Evolutionary conservation across 1,140 invertebrate genomes (phyloP), one percentile per base, ranked within the genome.

Genomic region (Cylas formicarius): DNA sequence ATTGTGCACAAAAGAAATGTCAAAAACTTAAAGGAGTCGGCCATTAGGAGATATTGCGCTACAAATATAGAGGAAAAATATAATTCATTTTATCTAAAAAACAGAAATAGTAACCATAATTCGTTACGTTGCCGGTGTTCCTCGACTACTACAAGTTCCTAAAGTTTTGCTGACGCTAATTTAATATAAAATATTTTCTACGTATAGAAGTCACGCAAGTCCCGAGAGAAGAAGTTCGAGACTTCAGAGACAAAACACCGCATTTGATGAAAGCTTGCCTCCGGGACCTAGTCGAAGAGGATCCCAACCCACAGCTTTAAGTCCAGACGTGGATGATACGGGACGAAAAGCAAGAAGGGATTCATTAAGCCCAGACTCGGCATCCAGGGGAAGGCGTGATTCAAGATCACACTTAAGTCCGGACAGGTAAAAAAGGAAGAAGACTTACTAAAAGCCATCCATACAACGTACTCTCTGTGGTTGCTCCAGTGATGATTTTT

Each of bases 281-380:
- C 81, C 82, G 13, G 66, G 67, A 39, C 66, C 61, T 58, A 74
- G 76, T 11, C 73, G 86, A 29, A 70, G 82, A 23, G 82, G 78
- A 18, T 85, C 85, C 13, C 73, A 73, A 37, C 84, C 87, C 26
- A 85, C 86, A 2, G 86, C 85, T 4, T 67, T 92, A 27, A 86
- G 84, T 44, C 86, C 87, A 1, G 81, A 84, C 58, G 67, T 70
- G 10, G 78, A 79, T 16, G 72, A 76, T 66, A 55, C 50, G 3
- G 76, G 80, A 28, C 72, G 83, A 22, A 81, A 79, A 63, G 84
- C 84, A 4, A 72, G 87, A 19, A 72, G 87, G 33, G 88, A 91
- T 58, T 90, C 86, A 0, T 64, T 92, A 3, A 90, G 86, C 34
- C 89, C 89, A 0, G 89, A 92, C 62, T 90, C 86, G 28, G 86